These are phyloP conservation scores for Luehdorfia chinensis DNA, from an alignment of 1,140 invertebrate genomes.

Conservation along the genomic window DNA sequence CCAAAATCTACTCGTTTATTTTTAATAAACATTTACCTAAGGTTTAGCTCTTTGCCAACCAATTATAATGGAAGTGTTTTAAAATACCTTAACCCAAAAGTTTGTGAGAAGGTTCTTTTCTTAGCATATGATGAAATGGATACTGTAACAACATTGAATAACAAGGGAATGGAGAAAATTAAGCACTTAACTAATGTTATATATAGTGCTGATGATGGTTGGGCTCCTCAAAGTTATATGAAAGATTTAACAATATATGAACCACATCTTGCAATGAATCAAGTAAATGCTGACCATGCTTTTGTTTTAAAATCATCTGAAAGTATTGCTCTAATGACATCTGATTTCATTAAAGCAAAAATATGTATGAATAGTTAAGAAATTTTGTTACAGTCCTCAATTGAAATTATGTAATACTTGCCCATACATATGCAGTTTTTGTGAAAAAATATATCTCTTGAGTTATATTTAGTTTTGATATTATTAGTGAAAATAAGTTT, in stretches of 20 bases:
- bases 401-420: no score
- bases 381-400: no score
- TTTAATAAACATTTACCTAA: slow-evolving; percentile 46
- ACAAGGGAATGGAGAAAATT: slow-evolving; percentile 38
- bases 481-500: no score
- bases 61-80: slow-evolving; percentile 34
- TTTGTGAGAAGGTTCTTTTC: slow-evolving; percentile 50
- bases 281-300: slow-evolving; percentile 46
- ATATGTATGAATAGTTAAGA: no score
- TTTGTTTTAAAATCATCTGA: slow-evolving; percentile 63
- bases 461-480: no score
- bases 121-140: slow-evolving; percentile 68
- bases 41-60: slow-evolving; percentile 33
- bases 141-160: slow-evolving; percentile 42
- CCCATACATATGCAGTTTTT: no score
- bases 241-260: slow-evolving; percentile 42
- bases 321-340: slow-evolving; percentile 46
- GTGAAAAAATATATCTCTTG: no score
- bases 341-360: slow-evolving; percentile 38
- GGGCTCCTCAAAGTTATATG: slow-evolving; percentile 53
- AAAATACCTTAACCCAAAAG: slow-evolving; percentile 41
- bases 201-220: slow-evolving; percentile 47
- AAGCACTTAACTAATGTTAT: slow-evolving; percentile 51
- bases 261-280: slow-evolving; percentile 39
- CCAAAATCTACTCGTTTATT: slow-evolving; percentile 33